Conservation (phyloP, 2,113 vertebrate genomes). For the Gorsachius goisagi region DNA sequence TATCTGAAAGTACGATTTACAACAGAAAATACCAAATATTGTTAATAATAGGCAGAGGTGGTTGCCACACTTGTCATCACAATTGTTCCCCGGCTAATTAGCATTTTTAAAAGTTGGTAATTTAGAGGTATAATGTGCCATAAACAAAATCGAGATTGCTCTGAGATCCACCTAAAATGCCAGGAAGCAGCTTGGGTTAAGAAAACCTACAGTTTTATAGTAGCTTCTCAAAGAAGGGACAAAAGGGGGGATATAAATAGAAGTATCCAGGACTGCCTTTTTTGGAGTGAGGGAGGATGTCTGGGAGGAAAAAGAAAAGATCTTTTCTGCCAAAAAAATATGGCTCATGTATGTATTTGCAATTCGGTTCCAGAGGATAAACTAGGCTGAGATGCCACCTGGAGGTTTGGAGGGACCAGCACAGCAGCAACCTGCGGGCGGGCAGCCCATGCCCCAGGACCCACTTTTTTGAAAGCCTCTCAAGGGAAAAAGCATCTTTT, state of each 20-base stretch:
- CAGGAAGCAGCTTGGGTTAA: neutral
- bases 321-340: neutral
- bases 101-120: neutral
- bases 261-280: neutral
- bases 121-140: neutral
- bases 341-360: neutral
- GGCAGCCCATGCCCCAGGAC: neutral
- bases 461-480: neutral
- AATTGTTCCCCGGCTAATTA: neutral
- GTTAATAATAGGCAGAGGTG: neutral
- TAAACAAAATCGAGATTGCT: neutral
- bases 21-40: neutral
- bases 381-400: slow-evolving; percentile 38
- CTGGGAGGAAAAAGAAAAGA: neutral
- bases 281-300: neutral
- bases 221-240: neutral
- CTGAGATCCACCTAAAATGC: neutral
- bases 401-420: neutral
- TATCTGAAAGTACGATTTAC: neutral
- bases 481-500: neutral
- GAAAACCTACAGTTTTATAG: neutral
- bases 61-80: neutral
- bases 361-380: neutral
- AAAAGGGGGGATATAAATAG: neutral
- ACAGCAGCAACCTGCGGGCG: neutral